Base-by-base conservation (phyloP, 2,888 invertebrate genomes). In the Pheosia tremula region DNA sequence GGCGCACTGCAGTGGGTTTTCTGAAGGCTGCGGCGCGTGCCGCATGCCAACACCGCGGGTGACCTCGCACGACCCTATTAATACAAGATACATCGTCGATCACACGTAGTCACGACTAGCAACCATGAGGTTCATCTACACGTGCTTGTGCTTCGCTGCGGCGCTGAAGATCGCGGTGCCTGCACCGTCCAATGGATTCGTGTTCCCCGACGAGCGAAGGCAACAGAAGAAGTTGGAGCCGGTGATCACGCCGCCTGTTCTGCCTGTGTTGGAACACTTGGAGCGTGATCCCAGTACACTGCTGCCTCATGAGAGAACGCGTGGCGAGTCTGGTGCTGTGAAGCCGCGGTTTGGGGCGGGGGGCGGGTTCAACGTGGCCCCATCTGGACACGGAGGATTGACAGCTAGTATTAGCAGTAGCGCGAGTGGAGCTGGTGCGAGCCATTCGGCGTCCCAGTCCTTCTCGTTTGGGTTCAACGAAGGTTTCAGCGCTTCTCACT, bases 11-110 rank as follows among this genome's bases (percentile, higher is more conserved):
- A 93, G 93, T 93, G 93, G 93, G 88, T 91, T 91, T 93, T 92
- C 92, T 91, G 93, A 93, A 93, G 93, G 93, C 93, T 93, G 91
- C 83, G 90, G 84, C 89, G 88, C 91, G 93, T 83, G 93, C 88
- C 93, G 93, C 93, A 93, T 93, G 93, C 93, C 91, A 93, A 93
- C 91, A 81, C 83, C 74, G 83, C 78, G 66, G 57, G 62, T 84
- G 91, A 90, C 92, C 93, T 93, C 90, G 91, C 71, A 64, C 87
- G 84, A 88, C 88, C 92, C 91, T 92, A 92, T 93, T 93, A 92
- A 93, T 88, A 93, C 91, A 83, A 89, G 87, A 89, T 83, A 87
- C 89, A 77, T 78, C 84, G 85, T 66, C 81, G 72, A 81, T 77
- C 80, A 75, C 79, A 72, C 84, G 86, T 91, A 93, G 92, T 87